Conservation (phyloP, 2,888 invertebrate genomes). For the Metalampra italica region DNA sequence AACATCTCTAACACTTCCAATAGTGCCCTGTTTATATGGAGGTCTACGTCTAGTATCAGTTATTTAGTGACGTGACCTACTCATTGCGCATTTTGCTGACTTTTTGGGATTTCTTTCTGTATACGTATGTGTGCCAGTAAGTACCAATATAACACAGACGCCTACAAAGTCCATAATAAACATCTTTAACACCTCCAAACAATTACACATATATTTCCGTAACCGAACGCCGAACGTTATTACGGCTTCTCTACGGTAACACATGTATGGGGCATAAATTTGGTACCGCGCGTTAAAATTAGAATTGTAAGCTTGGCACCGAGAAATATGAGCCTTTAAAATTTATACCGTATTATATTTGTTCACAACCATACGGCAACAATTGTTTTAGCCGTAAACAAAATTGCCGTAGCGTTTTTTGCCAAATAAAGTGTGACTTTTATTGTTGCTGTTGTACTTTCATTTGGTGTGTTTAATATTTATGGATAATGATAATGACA, state of each 20-base stretch:
- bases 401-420: constrained; percentile 27
- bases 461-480: constrained; percentile 1
- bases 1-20: no score
- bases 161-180: no score
- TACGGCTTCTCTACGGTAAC: constrained; percentile 61
- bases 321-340: constrained; percentile 69
- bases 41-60: no score
- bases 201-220: constrained; percentile 26
- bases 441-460: constrained; percentile 27
- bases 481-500: no score
- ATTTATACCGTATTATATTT: constrained; percentile 62
- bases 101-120: background rate
- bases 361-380: constrained; percentile 36
- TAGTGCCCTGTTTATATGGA: no score
- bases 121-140: no score
- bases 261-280: constrained; percentile 71
- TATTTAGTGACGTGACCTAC: no score
- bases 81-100: background rate
- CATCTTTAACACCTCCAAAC: constrained; percentile 7
- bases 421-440: constrained; percentile 24
- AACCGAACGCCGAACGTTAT: constrained; percentile 56
- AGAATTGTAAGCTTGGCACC: constrained; percentile 64
- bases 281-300: constrained; percentile 68
- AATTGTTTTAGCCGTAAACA: constrained; percentile 39
- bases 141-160: no score